phyloP scores from a whole-genome alignment of 2,797 vertebrate species.

The Podarcis lilfordi region DNA sequence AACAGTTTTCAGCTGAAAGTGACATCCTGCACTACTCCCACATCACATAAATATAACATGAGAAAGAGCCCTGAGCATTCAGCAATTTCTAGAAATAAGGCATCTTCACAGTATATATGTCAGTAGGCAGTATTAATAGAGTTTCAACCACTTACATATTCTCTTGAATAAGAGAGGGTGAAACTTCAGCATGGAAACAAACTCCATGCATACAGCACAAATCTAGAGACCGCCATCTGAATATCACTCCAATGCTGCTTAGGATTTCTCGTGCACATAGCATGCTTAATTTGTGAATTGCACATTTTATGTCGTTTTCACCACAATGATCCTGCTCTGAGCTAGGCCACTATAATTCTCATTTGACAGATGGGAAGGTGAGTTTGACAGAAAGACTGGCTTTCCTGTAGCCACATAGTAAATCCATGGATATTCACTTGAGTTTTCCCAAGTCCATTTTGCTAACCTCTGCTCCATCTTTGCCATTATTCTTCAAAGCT shows the following conservation, averaged over 20 bases:
- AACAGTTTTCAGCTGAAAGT: slow-evolving; percentile 3
- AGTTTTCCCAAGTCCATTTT: background rate
- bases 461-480: background rate
- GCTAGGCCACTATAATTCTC: background rate
- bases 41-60: slow-evolving; percentile 23
- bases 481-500: background rate
- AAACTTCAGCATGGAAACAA: background rate
- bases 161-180: background rate
- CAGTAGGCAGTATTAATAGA: background rate
- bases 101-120: background rate
- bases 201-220: background rate
- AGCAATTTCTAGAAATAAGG: background rate
- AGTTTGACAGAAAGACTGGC: background rate
- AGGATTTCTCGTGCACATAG: no score
- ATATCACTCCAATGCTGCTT: background rate
- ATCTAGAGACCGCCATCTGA: background rate
- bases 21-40: background rate
- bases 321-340: background rate
- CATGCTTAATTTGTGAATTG: background rate
- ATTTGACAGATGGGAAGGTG: background rate
- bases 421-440: background rate
- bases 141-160: background rate
- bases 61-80: slow-evolving; percentile 5
- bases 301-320: background rate
- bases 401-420: background rate